Evolutionary conservation across 2,888 invertebrate species (phyloP).

Genomic region (Scrobipalpa costella): DNA sequence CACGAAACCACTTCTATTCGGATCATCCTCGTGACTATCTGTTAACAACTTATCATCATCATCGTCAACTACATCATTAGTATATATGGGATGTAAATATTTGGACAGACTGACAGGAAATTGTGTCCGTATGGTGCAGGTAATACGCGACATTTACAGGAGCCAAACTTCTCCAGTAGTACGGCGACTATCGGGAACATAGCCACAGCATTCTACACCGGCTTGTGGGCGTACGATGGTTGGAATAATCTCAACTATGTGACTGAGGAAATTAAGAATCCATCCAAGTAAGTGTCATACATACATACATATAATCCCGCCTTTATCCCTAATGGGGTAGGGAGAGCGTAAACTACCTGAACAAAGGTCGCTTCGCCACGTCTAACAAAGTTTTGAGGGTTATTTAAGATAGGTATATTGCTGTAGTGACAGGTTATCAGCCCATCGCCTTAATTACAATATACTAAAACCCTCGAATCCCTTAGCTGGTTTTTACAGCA

Average conservation of each 20-base stretch:
- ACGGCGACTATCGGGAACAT: conserved; percentile 90
- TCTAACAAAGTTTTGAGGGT: too few relatives aligned
- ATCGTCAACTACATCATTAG: conserved; percentile 21
- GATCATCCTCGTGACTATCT: background rate
- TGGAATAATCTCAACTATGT: conserved; percentile 99
- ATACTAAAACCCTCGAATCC: too few relatives aligned
- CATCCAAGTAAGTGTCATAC: conserved; percentile 85
- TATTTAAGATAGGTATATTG: too few relatives aligned
- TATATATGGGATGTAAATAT: conserved; percentile 57
- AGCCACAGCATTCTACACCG: conserved; percentile 96
- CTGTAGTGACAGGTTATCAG: too few relatives aligned
- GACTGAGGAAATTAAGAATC: conserved; percentile 99
- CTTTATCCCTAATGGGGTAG: too few relatives aligned
- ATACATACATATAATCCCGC: too few relatives aligned
- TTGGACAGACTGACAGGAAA: conserved; percentile 70
- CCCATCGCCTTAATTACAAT: too few relatives aligned
- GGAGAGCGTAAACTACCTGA: too few relatives aligned
- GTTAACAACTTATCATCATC: background rate
- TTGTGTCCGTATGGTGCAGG: conserved; percentile 83
- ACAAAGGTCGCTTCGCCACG: too few relatives aligned
- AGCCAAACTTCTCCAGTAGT: conserved; percentile 87
- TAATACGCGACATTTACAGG: conserved; percentile 92
- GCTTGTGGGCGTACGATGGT: conserved; percentile 97
- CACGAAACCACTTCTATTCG: background rate
- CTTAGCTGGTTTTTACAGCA: too few relatives aligned